phyloP scores from a whole-genome alignment of 2,888 invertebrate genomes.

The Endomychus coccineus region DNA sequence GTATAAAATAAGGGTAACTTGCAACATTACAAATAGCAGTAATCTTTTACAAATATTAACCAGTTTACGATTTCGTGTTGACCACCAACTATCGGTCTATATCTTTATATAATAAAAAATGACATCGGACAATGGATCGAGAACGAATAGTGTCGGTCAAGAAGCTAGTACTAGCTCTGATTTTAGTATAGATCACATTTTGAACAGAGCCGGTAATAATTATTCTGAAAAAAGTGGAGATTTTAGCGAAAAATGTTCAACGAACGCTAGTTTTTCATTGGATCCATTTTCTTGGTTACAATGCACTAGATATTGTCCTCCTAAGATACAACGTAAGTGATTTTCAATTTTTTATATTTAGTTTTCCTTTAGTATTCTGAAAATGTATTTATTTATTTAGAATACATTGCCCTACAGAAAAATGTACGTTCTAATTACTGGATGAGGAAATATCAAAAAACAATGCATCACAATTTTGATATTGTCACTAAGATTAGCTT shows the following conservation, averaged over 20 bases:
- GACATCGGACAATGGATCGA: constrained; percentile 4
- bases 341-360: constrained; percentile 4
- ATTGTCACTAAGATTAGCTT: neutral
- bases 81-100: neutral
- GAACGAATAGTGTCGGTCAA: constrained; percentile 20
- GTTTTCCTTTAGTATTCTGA: constrained; percentile 7
- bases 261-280: constrained; percentile 12
- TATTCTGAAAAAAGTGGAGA: neutral
- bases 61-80: too few species aligned
- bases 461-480: neutral
- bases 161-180: constrained; percentile 31
- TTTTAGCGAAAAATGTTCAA: constrained; percentile 9
- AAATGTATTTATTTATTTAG: too few species aligned
- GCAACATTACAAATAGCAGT: constrained; percentile 14
- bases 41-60: constrained; percentile 14
- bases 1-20: constrained; percentile 28
- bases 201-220: constrained; percentile 46
- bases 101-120: constrained; percentile 1
- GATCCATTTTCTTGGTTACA: constrained; percentile 52
- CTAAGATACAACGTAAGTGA: constrained; percentile 58
- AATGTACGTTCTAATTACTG: too few species aligned
- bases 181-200: constrained; percentile 57
- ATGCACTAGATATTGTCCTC: constrained; percentile 66
- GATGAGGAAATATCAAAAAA: too few species aligned
- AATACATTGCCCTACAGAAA: too few species aligned